Evolutionary conservation across 2,113 vertebrate genomes (phyloP), one percentile per base, ranked within the genome.

Genomic region (Psittacula cyanocephala): DNA sequence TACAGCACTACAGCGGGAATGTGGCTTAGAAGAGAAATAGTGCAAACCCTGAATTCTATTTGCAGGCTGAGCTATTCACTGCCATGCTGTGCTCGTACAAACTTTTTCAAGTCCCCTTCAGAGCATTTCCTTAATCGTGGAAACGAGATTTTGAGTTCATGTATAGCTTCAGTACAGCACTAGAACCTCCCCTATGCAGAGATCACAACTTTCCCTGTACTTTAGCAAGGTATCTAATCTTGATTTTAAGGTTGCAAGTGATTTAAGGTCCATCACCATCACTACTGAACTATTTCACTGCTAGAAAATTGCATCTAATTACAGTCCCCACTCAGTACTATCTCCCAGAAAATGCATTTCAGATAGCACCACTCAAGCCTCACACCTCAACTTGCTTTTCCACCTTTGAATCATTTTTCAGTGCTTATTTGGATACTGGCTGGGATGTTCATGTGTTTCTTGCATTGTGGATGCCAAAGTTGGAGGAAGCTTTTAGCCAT

Each of bases 271-370:
- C 31, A 88, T 76, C 70, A 52, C 16, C n/a, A 57, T 41, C 60
- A 49, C 81, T 72, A 18, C 22, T 67, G 52, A 86, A 47, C 41
- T 90, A 47, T 43, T 69, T 59, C 52, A 57, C 29, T 80, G 67
- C 46, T 79, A 85, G 78, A 75, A 96, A 94, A 85, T 69, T 39
- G 27, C 24, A 49, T 81, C 44, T 91, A 89, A 94, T 91, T 91
- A 69, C 41, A 53, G 41, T 64, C 35, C 44, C 44, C 39, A 28
- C 55, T 95, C 44, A 52, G 67, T 37, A 41, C 43, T 67, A 57
- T 47, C 39, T 60, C 81, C 44, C 47, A 82, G 57, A 81, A 89
- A 79, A 81, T 43, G 29, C 79, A 65, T 88, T 96, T 87, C 24
- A 43, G 65, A 50, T 46, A 79, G 28, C 47, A 76, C 14, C 1